phyloP scores from a whole-genome alignment of 2,888 invertebrate genomes.

The Drosophila setosimentum region DNA sequence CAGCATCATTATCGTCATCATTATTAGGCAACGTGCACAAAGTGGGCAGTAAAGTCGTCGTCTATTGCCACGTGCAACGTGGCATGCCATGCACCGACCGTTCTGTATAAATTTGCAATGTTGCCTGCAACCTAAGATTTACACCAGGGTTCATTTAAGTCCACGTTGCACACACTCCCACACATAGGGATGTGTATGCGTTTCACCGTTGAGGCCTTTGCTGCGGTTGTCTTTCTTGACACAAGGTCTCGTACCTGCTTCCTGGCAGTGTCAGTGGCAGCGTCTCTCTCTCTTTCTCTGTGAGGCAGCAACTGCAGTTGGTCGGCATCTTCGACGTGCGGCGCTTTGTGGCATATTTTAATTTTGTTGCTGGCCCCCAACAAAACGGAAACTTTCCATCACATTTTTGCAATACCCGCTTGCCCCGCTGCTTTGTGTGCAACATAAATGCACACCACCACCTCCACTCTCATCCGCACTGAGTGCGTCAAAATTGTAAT shows the following conservation, averaged over 20 bases:
- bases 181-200: conserved; percentile 32
- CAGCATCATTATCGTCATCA: conserved; percentile 9
- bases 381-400: conserved; percentile 67
- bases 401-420: conserved; percentile 15
- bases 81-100: conserved; percentile 43
- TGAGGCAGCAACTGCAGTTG: conserved; percentile 36
- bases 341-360: conserved; percentile 79
- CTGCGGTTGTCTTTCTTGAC: conserved; percentile 73
- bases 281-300: background rate
- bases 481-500: conserved; percentile 65
- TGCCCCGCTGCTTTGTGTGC: conserved; percentile 49
- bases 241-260: conserved; percentile 42
- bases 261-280: conserved; percentile 9
- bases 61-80: conserved; percentile 54
- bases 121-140: conserved; percentile 62
- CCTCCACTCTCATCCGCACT: background rate
- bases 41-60: conserved; percentile 41
- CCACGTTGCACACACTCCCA: conserved; percentile 17
- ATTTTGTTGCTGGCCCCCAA: conserved; percentile 71
- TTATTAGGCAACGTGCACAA: conserved; percentile 52
- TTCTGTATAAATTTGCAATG: conserved; percentile 66
- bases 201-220: conserved; percentile 70
- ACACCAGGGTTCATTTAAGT: conserved; percentile 66
- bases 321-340: conserved; percentile 68
- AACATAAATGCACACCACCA: conserved; percentile 4